Conservation (phyloP, 2,797 vertebrate genomes). For the Phylloscopus collybita region DNA sequence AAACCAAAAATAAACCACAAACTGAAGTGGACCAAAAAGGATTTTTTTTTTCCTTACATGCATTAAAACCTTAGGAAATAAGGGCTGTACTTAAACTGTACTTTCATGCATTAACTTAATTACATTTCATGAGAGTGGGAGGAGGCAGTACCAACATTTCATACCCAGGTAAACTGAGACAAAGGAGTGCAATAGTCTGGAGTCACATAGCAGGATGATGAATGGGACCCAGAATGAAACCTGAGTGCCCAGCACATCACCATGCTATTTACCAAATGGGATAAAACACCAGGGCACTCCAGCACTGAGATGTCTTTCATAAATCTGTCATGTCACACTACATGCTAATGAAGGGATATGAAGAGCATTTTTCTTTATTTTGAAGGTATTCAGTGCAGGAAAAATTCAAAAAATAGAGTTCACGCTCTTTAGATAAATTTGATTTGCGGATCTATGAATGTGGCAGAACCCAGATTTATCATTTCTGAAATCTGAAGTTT, state of each 20-base stretch:
- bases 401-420: slow-evolving; percentile 22
- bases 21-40: background rate
- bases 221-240: slow-evolving; percentile 5
- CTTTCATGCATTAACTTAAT: slow-evolving; percentile 19
- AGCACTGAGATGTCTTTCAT: slow-evolving; percentile 9
- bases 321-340: slow-evolving; percentile 28
- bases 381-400: background rate
- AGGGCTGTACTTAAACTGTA: background rate
- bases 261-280: slow-evolving; percentile 36
- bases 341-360: slow-evolving; percentile 53
- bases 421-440: background rate
- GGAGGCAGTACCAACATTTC: background rate
- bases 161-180: slow-evolving; percentile 45
- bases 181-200: slow-evolving; percentile 23
- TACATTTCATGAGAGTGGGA: background rate
- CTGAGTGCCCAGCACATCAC: slow-evolving; percentile 40
- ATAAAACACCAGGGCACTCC: background rate
- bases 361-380: slow-evolving; percentile 57
- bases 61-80: background rate
- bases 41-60: background rate
- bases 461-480: background rate
- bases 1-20: slow-evolving; percentile 2
- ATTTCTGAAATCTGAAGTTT: background rate
- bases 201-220: slow-evolving; percentile 39
- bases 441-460: background rate